phyloP scores from a whole-genome alignment of 2,888 invertebrate genomes.

The Gryllus longicercus region DNA sequence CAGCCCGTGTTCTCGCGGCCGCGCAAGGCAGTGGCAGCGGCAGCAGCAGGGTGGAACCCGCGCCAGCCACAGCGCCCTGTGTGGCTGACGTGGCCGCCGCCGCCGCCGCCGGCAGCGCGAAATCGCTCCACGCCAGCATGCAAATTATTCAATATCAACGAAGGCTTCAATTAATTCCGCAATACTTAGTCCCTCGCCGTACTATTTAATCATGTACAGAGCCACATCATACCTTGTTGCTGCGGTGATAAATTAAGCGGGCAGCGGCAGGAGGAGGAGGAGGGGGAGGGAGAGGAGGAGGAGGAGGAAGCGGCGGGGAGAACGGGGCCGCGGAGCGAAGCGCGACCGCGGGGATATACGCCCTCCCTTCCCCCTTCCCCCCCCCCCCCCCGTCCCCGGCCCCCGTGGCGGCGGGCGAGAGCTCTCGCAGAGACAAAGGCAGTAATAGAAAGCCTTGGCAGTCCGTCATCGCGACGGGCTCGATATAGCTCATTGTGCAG shows the following conservation, averaged over 20 bases:
- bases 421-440: not conserved
- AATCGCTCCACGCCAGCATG: not conserved
- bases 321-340: not conserved
- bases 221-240: not conserved
- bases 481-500: conserved; percentile 9
- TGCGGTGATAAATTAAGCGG: not conserved
- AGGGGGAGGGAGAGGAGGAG: too few species aligned
- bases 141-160: not conserved
- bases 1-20: too few species aligned
- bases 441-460: conserved; percentile 7
- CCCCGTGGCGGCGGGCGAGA: not conserved
- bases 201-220: too few species aligned
- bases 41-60: too few species aligned
- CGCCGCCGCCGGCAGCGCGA: too few species aligned
- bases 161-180: conserved; percentile 5
- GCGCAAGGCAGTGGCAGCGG: too few species aligned
- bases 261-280: not conserved
- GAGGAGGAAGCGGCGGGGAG: not conserved
- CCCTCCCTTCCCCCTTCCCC: too few species aligned
- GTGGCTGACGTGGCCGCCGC: too few species aligned
- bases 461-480: conserved; percentile 11
- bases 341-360: not conserved
- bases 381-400: not conserved
- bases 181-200: too few species aligned
- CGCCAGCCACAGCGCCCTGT: too few species aligned